phyloP scores from a whole-genome alignment of 2,888 invertebrate species.

The Carpatolechia fugitivella region DNA sequence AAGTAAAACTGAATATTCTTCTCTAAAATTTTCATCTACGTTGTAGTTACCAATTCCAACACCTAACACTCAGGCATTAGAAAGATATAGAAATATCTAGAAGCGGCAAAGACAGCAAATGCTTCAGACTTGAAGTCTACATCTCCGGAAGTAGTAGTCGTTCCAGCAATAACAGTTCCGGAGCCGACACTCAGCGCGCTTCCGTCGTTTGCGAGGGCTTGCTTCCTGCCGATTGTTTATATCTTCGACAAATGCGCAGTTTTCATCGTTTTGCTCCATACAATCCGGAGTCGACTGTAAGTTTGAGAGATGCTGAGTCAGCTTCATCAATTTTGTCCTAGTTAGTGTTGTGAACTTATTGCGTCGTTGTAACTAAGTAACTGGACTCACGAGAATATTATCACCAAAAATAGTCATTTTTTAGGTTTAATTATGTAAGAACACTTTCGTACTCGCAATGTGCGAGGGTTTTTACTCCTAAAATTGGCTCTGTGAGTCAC shows the following conservation, averaged over 20 bases:
- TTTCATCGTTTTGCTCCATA: neutral
- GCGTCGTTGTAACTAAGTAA: too few relatives aligned
- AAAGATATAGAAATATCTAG: neutral
- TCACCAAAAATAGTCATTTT: too few relatives aligned
- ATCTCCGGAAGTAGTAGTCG: constrained; percentile 70
- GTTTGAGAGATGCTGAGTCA: too few relatives aligned
- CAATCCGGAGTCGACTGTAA: too few relatives aligned
- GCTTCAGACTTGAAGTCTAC: constrained; percentile 63
- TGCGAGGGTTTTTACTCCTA: too few relatives aligned
- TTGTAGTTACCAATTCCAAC: neutral
- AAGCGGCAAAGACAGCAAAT: constrained; percentile 1
- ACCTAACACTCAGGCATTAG: neutral
- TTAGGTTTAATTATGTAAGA: too few relatives aligned
- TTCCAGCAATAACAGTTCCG: constrained; percentile 77
- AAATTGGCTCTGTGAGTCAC: too few relatives aligned
- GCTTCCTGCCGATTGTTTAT: constrained; percentile 72
- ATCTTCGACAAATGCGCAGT: constrained; percentile 35
- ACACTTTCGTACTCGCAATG: too few relatives aligned
- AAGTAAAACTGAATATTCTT: constrained; percentile 54
- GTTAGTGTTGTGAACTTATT: too few relatives aligned
- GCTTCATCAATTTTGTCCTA: too few relatives aligned
- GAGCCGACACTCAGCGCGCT: constrained; percentile 69
- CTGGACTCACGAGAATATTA: too few relatives aligned
- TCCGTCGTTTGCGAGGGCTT: constrained; percentile 69
- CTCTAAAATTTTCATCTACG: neutral